Evolutionary conservation across 2,113 vertebrate species (phyloP).

Genomic region (Pomatorhinus ruficollis): DNA sequence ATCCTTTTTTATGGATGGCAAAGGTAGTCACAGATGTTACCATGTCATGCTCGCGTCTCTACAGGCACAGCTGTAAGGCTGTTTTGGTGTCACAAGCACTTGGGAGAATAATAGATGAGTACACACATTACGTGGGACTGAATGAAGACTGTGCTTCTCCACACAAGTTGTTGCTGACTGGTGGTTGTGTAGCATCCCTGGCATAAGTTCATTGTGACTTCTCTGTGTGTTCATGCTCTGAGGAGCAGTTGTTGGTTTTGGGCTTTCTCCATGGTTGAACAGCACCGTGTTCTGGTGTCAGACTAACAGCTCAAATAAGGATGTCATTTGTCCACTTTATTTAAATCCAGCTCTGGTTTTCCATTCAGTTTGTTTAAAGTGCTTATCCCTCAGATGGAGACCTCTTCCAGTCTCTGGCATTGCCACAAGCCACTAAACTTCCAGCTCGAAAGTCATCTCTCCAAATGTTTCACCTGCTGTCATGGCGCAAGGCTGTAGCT

Average conservation of each 20-base stretch:
- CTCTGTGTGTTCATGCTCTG: neutral
- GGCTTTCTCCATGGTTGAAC: neutral
- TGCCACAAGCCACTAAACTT: constrained; percentile 19
- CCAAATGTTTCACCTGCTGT: constrained; percentile 5
- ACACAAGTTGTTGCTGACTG: neutral
- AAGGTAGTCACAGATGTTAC: neutral
- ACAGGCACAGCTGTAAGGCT: neutral
- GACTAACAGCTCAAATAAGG: neutral
- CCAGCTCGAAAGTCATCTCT: constrained; percentile 48
- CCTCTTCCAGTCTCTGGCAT: neutral
- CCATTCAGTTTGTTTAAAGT: neutral
- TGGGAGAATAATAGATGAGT: neutral
- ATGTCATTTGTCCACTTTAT: neutral
- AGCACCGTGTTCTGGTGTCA: neutral
- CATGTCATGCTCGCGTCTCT: rapidly evolving
- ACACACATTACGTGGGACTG: neutral
- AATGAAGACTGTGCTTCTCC: neutral
- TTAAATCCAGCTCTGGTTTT: neutral
- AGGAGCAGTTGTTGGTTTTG: neutral
- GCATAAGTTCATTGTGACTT: neutral
- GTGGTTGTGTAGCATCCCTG: neutral
- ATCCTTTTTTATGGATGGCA: neutral
- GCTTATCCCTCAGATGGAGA: neutral
- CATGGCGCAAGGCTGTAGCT: neutral
- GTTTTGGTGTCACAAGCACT: neutral